Evolutionary conservation across 2,113 vertebrate genomes (phyloP), one percentile per base, ranked within the genome.

Genomic region (Poecilia latipinna): DNA sequence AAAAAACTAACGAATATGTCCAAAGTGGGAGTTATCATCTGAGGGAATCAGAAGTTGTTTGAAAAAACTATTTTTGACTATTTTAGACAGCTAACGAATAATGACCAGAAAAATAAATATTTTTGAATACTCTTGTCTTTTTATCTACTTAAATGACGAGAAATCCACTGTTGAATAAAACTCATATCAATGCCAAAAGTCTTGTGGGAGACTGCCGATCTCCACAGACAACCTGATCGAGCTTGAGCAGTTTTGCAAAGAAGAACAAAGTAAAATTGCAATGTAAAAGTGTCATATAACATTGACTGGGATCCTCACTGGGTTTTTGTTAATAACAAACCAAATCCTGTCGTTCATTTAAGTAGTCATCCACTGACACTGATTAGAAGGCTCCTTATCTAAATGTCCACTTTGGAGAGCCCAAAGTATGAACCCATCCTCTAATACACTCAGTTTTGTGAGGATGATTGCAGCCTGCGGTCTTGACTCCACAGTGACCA

Each of bases 391-490:
- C 65, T 75, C 12, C 26, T 26, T 39, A 31, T 44, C n/a, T 26
- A 67, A 29, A 66, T 5, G 35, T 66, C 35, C 8, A 66, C 4
- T 42, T 66, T 66, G 24, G 19, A 33, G 3, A 44, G 1, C 61
- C 33, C 54, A 65, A 44, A 63, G 15, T 61, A 70, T 51, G 67
- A 72, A 79, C 57, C 37, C 28, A 68, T 65, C n/a, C 26, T 61
- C 42, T 33, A 65, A 65, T 76, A 75, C 48, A 79, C 79, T 65
- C 19, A 70, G 12, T 64, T 54, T 26, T 66, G 62, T 12, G n/a
- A 79, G 76, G 70, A 44, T 72, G 69, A 79, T 79, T 80, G 78
- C 54, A 75, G 67, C 33, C 57, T 82, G 61, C 32, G 80, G 74
- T 37, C 29, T 70, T 19, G 64, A 82, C 70, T 74, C 42, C 26